Evolutionary conservation across 2,113 vertebrate species (phyloP), one percentile per base, ranked within the genome.

Genomic region (Phylloscopus whistleri): DNA sequence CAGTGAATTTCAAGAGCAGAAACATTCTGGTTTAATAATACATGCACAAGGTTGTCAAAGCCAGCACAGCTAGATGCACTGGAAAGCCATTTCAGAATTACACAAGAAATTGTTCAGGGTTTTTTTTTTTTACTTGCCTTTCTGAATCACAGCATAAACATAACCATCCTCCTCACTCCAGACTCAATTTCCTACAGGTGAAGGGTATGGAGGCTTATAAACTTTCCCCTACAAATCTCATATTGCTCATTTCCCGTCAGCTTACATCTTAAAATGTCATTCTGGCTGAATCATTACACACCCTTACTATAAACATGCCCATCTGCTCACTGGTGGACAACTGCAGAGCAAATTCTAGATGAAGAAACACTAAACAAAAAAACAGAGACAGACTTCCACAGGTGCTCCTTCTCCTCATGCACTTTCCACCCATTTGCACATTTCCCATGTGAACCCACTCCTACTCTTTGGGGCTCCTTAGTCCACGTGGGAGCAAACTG

Each of bases 271-370:
- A 88, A 86, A 93, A 94, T 92, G 68, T 85, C 89, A 87, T 80
- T 83, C 70, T 58, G 52, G 24, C 30, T 96, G 90, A 95, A 96
- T 93, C 90, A 94, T 79, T 72, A 46, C 30, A 84, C 56, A 84
- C 17, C 49, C 88, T 74, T 68, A 67, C 73, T 90, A 68, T 37
- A 95, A 95, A 94, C 88, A 81, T 72, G 44, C 37, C 79, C 95
- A 96, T 96, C 92, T 97, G 96, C 92, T 97, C 41, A 5, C 58
- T 33, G 37, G 35, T 84, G 93, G 75, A 96, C 92, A 96, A 95
- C 76, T 93, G 81, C 39, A 18, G 86, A 81, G 64, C 30, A 49
- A 92, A 82, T 46, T 58, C 49, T 73, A 89, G 84, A 46, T 68
- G 55, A 80, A 87, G 63, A 94, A 95, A 94, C 37, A 60, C 55